Evolutionary conservation across 2,113 vertebrate species (phyloP).

Genomic region (Seriola quinqueradiata): DNA sequence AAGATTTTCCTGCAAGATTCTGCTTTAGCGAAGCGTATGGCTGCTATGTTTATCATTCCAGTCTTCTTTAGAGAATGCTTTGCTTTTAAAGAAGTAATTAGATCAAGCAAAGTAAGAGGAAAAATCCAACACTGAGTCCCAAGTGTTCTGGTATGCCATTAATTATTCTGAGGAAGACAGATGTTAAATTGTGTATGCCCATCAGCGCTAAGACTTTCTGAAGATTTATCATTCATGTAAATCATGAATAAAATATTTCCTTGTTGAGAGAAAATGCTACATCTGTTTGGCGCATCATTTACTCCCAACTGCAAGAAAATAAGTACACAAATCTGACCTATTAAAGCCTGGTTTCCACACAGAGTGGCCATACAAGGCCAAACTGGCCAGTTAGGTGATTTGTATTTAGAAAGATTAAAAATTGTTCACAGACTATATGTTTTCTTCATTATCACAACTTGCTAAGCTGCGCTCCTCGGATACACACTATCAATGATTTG

Average conservation of each 20-base stretch:
- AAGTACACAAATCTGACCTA: constrained; percentile 68
- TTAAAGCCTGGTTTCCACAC: constrained; percentile 50
- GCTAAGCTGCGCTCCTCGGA: not conserved
- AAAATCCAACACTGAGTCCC: constrained; percentile 77
- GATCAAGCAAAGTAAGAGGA: constrained; percentile 77
- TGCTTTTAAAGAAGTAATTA: constrained; percentile 81
- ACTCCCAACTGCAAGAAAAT: constrained; percentile 67
- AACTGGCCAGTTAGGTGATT: not conserved
- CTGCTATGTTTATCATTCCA: constrained; percentile 54
- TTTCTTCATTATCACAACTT: not conserved
- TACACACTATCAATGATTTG: not conserved
- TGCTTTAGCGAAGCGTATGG: not conserved
- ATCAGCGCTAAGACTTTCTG: constrained; percentile 85
- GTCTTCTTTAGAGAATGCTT: constrained; percentile 64
- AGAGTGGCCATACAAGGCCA: constrained; percentile 29
- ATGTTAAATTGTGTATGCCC: constrained; percentile 87
- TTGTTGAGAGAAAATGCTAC: constrained; percentile 85
- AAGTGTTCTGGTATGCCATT: constrained; percentile 77
- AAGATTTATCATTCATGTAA: constrained; percentile 88
- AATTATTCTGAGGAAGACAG: constrained; percentile 86
- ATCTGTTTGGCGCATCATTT: constrained; percentile 80
- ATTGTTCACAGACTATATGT: not conserved
- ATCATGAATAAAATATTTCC: constrained; percentile 88
- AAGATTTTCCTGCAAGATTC: constrained; percentile 18
- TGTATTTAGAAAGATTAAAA: not conserved